A percentile compares a stretch with the other conserved stretches of the same genome.
Evolutionary conservation across 2,888 invertebrate species (phyloP).

Genomic region (Drosophila rellima): DNA sequence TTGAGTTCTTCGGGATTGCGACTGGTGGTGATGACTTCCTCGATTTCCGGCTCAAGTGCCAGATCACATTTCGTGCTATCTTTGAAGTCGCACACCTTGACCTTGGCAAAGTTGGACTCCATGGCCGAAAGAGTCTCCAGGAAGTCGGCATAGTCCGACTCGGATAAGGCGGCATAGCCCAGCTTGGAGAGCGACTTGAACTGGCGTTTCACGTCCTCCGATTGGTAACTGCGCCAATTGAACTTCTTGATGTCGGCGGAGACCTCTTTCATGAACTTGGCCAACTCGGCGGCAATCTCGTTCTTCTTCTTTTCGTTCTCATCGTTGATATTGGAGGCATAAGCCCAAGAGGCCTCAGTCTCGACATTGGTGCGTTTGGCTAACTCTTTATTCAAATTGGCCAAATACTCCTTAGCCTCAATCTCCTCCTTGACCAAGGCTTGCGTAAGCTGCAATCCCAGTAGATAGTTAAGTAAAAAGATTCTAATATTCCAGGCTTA

Average conservation of each 20-base stretch:
- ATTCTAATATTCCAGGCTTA: not conserved
- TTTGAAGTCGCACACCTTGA: slow-evolving; percentile 91
- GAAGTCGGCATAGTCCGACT: slow-evolving; percentile 88
- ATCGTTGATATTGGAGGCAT: slow-evolving; percentile 91
- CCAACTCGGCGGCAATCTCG: slow-evolving; percentile 81
- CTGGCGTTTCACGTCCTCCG: slow-evolving; percentile 90
- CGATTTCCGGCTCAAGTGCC: slow-evolving; percentile 91
- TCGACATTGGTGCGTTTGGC: slow-evolving; percentile 88
- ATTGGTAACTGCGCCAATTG: slow-evolving; percentile 90
- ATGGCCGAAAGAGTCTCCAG: slow-evolving; percentile 89
- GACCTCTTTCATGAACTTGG: slow-evolving; percentile 85
- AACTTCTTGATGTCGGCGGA: slow-evolving; percentile 86
- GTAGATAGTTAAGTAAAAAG: too few relatives aligned
- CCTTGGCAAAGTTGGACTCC: slow-evolving; percentile 91
- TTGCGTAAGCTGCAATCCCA: slow-evolving; percentile 56
- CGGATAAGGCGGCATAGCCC: slow-evolving; percentile 90
- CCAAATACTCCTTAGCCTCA: slow-evolving; percentile 88
- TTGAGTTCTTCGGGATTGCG: slow-evolving; percentile 92
- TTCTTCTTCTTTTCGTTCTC: slow-evolving; percentile 88
- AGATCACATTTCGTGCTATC: slow-evolving; percentile 89
- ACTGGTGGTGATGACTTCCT: slow-evolving; percentile 89
- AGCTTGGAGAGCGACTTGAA: slow-evolving; percentile 91
- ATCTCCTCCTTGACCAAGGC: slow-evolving; percentile 85
- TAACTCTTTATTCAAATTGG: slow-evolving; percentile 88
- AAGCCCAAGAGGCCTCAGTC: slow-evolving; percentile 90